Evolutionary conservation across 2,888 invertebrate genomes (phyloP), one percentile per base, ranked within the genome.

Genomic region (Chorisops tibialis): DNA sequence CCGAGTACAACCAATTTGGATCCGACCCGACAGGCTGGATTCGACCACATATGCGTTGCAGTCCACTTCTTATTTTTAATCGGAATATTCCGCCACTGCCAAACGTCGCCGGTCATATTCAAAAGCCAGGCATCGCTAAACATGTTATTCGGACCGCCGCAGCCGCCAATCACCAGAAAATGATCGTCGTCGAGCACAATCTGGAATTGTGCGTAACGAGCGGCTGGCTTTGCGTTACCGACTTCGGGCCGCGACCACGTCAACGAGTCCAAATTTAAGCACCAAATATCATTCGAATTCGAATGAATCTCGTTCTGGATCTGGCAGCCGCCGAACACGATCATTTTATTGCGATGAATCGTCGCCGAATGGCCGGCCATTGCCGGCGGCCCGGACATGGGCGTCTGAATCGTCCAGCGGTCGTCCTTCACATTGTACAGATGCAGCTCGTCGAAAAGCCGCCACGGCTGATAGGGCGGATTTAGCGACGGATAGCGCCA

Each of bases 321-420:
- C 63, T 83, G 81, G 63, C 85, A 76, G 5, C 90, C 90, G 59
- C 90, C 90, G 80, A 93, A 93, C 22, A 93, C 84, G 62, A 93
- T 83, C 93, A 93, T 93, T 72, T 84, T 83, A 77, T 90, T 85
- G 56, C 85, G 85, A 71, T 91, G 87, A 62, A 96, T 85, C 39
- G 91, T 88, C 9, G 93, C 96, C 6, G 95, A 94, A 79, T 97
- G 97, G 0, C 96, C 96, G 12, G 96, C 96, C 77, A 89, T 89
- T 2, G 78, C 72, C 7, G 77, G 77, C 0, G 77, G 78, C 14
- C 73, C 70, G 7, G 69, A 66, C 14, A 71, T 35, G 2, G 72
- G 65, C 9, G 59, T 30, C 7, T 70, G 70, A 47, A 72, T 67
- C 30, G 71, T 82, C 93, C 96, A 97, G 68, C 88, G 85, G 76